A percentile compares a stretch with the other conserved stretches of the same genome.
phyloP scores from a whole-genome alignment of 2,797 vertebrate genomes.

The Neosilurus mollespiculum region DNA sequence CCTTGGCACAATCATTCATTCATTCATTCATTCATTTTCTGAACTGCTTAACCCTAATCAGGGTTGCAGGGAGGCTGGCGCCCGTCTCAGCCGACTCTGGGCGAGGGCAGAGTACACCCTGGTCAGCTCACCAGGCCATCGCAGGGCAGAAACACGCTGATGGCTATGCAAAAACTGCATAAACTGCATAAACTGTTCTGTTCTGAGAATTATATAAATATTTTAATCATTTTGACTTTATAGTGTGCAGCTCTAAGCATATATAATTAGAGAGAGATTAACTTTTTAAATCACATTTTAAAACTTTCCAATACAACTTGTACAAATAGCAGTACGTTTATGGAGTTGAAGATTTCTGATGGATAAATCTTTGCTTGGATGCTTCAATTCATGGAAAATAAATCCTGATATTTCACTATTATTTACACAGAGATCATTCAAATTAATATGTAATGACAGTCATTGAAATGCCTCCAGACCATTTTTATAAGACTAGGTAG shows the following conservation, averaged over 20 bases:
- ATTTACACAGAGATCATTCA: background rate
- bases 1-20: no score
- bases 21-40: no score
- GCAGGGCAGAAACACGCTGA: no score
- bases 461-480: background rate
- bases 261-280: background rate
- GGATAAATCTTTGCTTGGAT: background rate
- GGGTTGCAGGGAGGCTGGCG: no score
- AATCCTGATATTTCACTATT: background rate
- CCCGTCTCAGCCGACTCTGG: no score
- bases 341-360: background rate
- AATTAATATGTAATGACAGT: background rate
- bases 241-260: background rate
- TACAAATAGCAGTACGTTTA: no score
- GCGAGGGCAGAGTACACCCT: no score
- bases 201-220: background rate
- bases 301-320: no score
- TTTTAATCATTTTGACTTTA: background rate
- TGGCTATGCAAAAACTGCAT: no score
- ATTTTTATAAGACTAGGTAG: background rate
- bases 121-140: no score
- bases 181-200: background rate
- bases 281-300: no score
- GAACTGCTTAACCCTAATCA: no score
- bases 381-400: background rate